These are phyloP conservation scores for Poecilia latipinna DNA, from an alignment of 2,113 vertebrate species.

Conservation along the genomic window DNA sequence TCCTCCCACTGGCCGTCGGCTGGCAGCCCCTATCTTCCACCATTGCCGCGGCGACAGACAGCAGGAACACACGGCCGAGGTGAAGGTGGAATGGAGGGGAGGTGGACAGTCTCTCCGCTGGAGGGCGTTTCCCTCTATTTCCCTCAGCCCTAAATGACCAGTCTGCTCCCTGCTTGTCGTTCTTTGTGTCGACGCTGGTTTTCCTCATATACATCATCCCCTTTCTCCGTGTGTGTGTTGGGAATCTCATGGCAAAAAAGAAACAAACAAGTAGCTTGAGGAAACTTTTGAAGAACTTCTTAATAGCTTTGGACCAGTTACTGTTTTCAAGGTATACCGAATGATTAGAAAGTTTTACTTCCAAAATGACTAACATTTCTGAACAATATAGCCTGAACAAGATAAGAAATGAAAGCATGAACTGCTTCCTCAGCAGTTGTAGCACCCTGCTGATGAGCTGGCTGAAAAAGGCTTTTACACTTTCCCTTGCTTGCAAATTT, in stretches of 20 bases:
- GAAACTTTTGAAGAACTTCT: background rate
- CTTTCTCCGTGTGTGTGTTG: background rate
- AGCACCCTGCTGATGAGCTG: background rate
- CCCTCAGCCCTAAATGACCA: conserved; percentile 20
- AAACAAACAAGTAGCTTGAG: background rate
- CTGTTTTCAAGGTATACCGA: background rate
- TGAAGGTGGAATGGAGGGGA: conserved; percentile 51
- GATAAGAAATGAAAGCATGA: background rate
- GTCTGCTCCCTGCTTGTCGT: conserved; percentile 42
- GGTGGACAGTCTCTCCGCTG: conserved; percentile 27
- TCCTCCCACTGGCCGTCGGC: conserved; percentile 57
- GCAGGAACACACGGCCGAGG: conserved; percentile 54
- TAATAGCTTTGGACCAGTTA: background rate
- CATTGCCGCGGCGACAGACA: conserved; percentile 32
- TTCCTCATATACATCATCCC: conserved; percentile 4
- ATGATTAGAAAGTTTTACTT: background rate
- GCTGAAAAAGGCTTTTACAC: background rate
- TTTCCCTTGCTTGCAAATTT: background rate
- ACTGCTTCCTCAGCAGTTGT: background rate
- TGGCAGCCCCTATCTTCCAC: conserved; percentile 38
- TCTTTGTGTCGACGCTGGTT: conserved; percentile 4
- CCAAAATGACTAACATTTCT: background rate
- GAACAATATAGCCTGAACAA: background rate
- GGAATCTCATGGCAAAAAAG: background rate
- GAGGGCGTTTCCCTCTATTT: conserved; percentile 40